Percentiles rank a stretch among this genome's conserved stretches.
phyloP scores from a whole-genome alignment of 2,888 invertebrate genomes.

The Polymixis lichenea region DNA sequence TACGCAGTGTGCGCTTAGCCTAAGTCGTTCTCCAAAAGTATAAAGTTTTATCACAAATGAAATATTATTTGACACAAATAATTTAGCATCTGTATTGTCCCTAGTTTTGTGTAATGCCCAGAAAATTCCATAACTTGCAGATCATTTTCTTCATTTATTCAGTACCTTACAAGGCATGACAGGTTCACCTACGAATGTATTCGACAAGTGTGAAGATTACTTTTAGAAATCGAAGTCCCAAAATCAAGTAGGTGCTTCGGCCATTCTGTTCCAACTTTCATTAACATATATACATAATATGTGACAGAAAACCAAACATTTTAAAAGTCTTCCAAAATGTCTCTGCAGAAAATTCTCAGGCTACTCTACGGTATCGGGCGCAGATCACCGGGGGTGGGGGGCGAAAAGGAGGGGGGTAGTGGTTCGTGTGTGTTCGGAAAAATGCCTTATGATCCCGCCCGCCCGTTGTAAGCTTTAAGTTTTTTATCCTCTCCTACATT shows the following conservation, averaged over 20 bases:
- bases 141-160: not conserved
- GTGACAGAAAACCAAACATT: not conserved
- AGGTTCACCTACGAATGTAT: not conserved
- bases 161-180: not conserved
- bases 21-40: not conserved
- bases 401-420: constrained; percentile 65
- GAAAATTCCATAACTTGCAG: not conserved
- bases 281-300: too few relatives aligned
- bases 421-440: constrained; percentile 88
- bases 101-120: not conserved
- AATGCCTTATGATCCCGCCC: constrained; percentile 88
- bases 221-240: not conserved
- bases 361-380: constrained; percentile 83
- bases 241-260: too few relatives aligned
- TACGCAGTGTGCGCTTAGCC: too few relatives aligned
- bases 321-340: constrained; percentile 12
- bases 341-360: constrained; percentile 70
- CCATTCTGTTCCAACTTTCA: too few relatives aligned
- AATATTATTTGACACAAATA: not conserved
- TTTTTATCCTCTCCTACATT: constrained; percentile 77
- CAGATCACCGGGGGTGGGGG: constrained; percentile 81
- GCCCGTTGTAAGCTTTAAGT: constrained; percentile 76
- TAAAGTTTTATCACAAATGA: not conserved
- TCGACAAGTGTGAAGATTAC: not conserved
- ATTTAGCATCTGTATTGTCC: not conserved